Base-by-base conservation (phyloP, 2,888 invertebrate species). In the Dinocampus coccinellae region DNA sequence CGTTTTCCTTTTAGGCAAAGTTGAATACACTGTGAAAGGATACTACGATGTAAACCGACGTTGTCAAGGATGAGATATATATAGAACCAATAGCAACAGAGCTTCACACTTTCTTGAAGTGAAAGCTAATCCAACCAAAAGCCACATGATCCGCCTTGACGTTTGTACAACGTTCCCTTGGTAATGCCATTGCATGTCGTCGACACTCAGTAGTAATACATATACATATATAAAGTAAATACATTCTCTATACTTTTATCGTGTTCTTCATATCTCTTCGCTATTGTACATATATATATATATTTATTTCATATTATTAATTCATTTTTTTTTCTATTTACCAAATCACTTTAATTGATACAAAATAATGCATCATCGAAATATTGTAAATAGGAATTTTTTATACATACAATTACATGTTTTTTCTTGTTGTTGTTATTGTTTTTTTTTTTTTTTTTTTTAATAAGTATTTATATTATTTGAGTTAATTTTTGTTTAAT, bases 71-170 rank as follows among this genome's bases (percentile, higher is more conserved):
- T 47, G 39, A 16, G 47, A n/a, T 16, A 16, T 47, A 47, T 47
- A 47, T 47, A 47, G 47, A 47, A 16, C 47, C 47, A 47, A 47
- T 36, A 62, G 52, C 22, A 58, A 70, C 73, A 70, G 60, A 73
- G 73, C 68, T 73, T 70, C 67, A 73, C 73, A 70, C 70, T 70
- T 70, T 64, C 67, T 24, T 22, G 33, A 47, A 71, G 70, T 71
- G 65, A 71, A 74, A 69, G 70, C 63, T 73, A 74, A 71, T 74
- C 69, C 71, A 65, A 52, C 58, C 33, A 33, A 55, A 69, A 72
- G 61, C 67, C 72, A 36, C 65, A 58, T 34, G 67, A 72, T 57
- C 67, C 62, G 63, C 67, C 39, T 10, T 24, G 39, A 62, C 53
- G 61, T 34, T 66, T 16, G 16, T 61, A 57, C 42, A 55, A 52